Evolutionary conservation across 1,140 invertebrate species (phyloP).

Genomic region (Leptinotarsa defecta): DNA sequence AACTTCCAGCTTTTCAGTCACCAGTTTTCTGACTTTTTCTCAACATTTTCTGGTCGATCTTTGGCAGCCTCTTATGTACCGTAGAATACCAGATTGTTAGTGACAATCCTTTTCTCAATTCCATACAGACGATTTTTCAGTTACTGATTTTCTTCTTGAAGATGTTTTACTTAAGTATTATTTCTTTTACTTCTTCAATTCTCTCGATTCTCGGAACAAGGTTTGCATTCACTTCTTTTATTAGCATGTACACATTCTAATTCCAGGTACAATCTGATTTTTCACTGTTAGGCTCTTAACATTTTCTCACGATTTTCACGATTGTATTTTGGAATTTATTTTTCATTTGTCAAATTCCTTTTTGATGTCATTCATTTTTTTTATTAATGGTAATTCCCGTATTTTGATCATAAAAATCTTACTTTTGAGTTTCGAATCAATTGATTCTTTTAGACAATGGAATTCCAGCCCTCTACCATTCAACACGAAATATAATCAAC

Average conservation of each 20-base stretch:
- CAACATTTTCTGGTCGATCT: not conserved
- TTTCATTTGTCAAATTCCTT: no score
- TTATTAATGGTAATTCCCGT: no score
- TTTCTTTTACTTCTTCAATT: not conserved
- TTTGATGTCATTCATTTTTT: no score
- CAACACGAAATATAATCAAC: no score
- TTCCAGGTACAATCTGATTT: no score
- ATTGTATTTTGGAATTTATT: no score
- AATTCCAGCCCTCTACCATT: no score
- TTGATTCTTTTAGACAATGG: no score
- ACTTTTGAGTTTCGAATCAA: no score
- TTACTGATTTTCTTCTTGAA: not conserved
- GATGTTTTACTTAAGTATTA: not conserved
- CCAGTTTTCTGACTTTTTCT: not conserved
- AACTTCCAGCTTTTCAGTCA: not conserved
- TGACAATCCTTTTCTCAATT: not conserved
- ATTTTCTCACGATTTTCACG: no score
- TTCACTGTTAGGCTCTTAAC: no score
- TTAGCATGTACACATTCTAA: not conserved
- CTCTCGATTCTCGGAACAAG: not conserved
- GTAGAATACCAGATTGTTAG: constrained; percentile 4
- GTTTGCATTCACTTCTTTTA: not conserved
- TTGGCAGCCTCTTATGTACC: not conserved
- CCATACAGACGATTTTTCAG: not conserved
- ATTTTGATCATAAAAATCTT: no score